Evolutionary conservation across 2,113 vertebrate species (phyloP).

Genomic region (Aplodontia rufa): DNA sequence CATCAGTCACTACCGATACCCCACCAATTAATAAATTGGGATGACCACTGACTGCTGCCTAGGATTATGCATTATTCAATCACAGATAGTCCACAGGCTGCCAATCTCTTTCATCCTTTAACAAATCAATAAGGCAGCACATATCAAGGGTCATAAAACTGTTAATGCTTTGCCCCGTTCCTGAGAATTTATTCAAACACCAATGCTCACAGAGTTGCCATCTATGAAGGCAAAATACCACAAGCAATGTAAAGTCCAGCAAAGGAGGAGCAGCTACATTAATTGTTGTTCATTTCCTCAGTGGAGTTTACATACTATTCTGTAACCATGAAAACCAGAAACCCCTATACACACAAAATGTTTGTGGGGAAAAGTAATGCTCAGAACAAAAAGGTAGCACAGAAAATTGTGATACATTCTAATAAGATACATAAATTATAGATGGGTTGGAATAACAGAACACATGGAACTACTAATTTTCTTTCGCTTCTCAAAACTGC

Average conservation of each 20-base stretch:
- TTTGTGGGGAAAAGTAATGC: neutral
- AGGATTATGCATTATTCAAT: neutral
- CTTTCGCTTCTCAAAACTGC: neutral
- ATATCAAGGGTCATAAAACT: neutral
- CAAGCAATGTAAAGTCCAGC: neutral
- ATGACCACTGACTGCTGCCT: neutral
- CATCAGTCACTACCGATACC: neutral
- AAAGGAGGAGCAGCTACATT: neutral
- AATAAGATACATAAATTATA: neutral
- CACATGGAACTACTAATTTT: neutral
- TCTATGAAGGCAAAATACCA: neutral
- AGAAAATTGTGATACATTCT: conserved; percentile 23
- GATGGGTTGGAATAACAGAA: neutral
- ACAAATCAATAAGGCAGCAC: conserved; percentile 3
- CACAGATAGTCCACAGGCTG: neutral
- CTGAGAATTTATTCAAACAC: conserved; percentile 29
- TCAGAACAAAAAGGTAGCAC: neutral
- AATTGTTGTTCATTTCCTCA: neutral
- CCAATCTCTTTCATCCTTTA: conserved; percentile 2
- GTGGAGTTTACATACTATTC: neutral
- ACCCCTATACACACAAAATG: neutral
- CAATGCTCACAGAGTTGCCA: neutral
- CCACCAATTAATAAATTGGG: neutral
- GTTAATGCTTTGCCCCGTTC: conserved; percentile 2
- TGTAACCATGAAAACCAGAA: neutral